Evolutionary conservation across 2,888 invertebrate species (phyloP), one percentile per base, ranked within the genome.

Genomic region (Megalurothrips usitatus): DNA sequence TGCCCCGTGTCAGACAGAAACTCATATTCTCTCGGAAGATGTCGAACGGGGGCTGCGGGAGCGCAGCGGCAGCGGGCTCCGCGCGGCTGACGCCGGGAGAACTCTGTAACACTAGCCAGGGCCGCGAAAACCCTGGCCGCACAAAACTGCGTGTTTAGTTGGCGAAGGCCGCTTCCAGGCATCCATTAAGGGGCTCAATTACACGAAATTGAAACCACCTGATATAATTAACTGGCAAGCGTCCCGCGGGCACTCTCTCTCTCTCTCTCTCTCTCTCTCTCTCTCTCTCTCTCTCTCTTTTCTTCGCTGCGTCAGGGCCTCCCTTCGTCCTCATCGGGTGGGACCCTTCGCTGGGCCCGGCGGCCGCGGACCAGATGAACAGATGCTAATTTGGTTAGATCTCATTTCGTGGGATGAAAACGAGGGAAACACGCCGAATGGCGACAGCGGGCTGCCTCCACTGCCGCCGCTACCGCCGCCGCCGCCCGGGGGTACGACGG

Each of bases 151-250:
- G 23, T 75, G 68, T 75, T 75, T 75, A 75, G 68, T 75, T 75
- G 68, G 68, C 12, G 68, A 26, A 75, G 68, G 23, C 68, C 23
- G 58, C 58, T 58, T 17, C 58, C 34, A 19, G 58, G 58, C 58
- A 14, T 58, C 58, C 68, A 75, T 75, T 75, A 75, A 75, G 68
- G 26, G 26, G 68, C 68, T 75, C 23, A 75, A 75, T 75, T 75
- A 75, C 68, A 75, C 68, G 68, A 75, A 75, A 75, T 75, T 75
- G 68, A 75, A 75, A 75, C 68, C 68, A 75, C 68, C 68, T 75
- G 68, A 75, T 75, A 75, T 26, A 75, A 75, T 75, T 26, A 75
- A 75, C 68, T 75, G 68, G 68, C 68, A 26, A 75, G 68, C 68
- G 12, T 8, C 58, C 58, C 58, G 58, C 14, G 58, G 19, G 58